These are phyloP conservation scores for Eupsilia transversa DNA, from an alignment of 2,888 invertebrate species.

Conservation along the genomic window DNA sequence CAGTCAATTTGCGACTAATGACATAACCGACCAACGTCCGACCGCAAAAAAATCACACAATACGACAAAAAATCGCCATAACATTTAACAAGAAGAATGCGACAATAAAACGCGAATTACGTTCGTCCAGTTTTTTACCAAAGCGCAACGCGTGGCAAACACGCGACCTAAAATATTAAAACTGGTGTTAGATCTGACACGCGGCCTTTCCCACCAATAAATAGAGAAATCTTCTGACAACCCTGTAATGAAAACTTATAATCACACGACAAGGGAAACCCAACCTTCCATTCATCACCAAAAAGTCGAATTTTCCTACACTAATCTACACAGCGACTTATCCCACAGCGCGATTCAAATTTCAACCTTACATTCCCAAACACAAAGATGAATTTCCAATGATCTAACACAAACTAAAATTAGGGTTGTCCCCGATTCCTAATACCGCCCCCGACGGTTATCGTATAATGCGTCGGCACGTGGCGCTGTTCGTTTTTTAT, in stretches of 20 bases:
- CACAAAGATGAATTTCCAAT: constrained; percentile 67
- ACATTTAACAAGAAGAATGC: constrained; percentile 88
- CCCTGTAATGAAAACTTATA: constrained; percentile 75
- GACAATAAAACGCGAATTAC: constrained; percentile 89
- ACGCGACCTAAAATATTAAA: constrained; percentile 89
- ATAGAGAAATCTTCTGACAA: constrained; percentile 85
- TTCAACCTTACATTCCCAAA: constrained; percentile 30
- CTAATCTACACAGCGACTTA: constrained; percentile 2
- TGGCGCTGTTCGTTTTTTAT: constrained; percentile 87
- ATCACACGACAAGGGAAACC: constrained; percentile 48
- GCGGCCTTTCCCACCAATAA: constrained; percentile 90
- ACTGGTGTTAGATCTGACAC: constrained; percentile 90
- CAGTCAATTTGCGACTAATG: constrained; percentile 85
- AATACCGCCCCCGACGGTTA: constrained; percentile 90
- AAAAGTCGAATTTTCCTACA: constrained; percentile 57
- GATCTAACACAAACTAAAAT: constrained; percentile 69
- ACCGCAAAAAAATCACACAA: constrained; percentile 79
- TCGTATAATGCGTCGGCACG: constrained; percentile 89
- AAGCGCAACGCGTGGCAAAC: constrained; percentile 84
- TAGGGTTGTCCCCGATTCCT: constrained; percentile 86
- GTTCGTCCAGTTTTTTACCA: constrained; percentile 89
- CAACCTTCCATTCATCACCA: constrained; percentile 29
- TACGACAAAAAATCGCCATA: constrained; percentile 73
- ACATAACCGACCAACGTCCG: constrained; percentile 73
- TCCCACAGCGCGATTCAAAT: constrained; percentile 45